Evolutionary conservation across 2,888 invertebrate genomes (phyloP), one percentile per base, ranked within the genome.

Genomic region (Dolichopus griseipennis): DNA sequence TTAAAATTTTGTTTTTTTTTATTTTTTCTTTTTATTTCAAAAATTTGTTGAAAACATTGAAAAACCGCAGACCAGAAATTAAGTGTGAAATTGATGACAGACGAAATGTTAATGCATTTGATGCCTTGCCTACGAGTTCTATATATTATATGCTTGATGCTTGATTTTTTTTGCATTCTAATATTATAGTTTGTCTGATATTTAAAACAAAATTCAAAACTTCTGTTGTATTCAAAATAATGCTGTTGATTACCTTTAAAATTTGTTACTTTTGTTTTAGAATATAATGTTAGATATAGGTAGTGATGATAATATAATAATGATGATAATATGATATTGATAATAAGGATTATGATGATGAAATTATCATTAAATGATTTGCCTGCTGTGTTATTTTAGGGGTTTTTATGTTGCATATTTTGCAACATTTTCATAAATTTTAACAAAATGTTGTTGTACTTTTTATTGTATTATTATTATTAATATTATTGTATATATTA

Each of bases 1-100:
- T 4, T 27, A 5, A 27, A 27, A 27, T 27, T 6, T n/a, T n/a
- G 10, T 52, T 18, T 52, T 52, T 52, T 2, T 52, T 12, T 52
- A 18, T 6, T 52, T 52, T 52, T 52, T 52, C 6, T 52, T 2
- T 6, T 43, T 52, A 18, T 52, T 52, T n/a, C 2, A 52, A 52
- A 52, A 52, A 18, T 52, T 12, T 37, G 8, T n/a, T 12, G 52
- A 52, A 52, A 27, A 27, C 27, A 27, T 27, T 27, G 3, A 27
- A 27, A n/a, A 52, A 52, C 52, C 52, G n/a, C 52, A 52, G 52
- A 52, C 52, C 52, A 52, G n/a, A 52, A 52, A 52, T 52, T 52
- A 52, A 52, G 52, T 52, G 52, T 52, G 52, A 52, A 52, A 52
- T 52, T 52, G 52, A 52, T 52, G 52, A 52, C 52, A 52, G 15